Conservation (phyloP, 2,888 invertebrate species). For the Hybos culiciformis region DNA sequence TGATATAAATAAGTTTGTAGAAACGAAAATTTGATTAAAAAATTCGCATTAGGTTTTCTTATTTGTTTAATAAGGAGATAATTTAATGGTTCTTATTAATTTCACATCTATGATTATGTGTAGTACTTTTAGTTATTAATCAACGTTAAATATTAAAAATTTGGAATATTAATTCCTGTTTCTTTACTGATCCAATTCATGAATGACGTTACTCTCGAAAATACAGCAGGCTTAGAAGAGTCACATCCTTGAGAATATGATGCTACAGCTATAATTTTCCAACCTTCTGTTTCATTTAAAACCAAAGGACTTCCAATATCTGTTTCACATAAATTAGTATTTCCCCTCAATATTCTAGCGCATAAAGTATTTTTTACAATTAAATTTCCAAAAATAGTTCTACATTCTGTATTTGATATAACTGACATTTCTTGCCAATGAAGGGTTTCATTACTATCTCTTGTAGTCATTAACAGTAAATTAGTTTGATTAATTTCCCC, state of each 20-base stretch:
- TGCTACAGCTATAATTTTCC: constrained; percentile 7
- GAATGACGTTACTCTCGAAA: constrained; percentile 7
- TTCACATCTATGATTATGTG: too few species aligned
- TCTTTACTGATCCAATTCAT: constrained; percentile 5
- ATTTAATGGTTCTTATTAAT: too few species aligned
- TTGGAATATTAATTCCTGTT: constrained; percentile 7
- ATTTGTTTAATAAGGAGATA: too few species aligned
- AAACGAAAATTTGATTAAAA: too few species aligned
- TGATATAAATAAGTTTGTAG: too few species aligned
- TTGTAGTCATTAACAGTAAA: background rate
- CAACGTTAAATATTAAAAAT: too few species aligned
- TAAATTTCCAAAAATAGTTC: constrained; percentile 1
- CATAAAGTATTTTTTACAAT: constrained; percentile 4
- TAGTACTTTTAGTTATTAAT: too few species aligned
- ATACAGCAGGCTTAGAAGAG: constrained; percentile 5
- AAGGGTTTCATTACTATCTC: background rate
- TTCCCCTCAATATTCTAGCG: background rate
- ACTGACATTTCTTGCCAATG: constrained; percentile 5
- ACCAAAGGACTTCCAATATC: constrained; percentile 9
- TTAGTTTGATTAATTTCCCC: background rate
- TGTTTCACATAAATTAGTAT: constrained; percentile 6
- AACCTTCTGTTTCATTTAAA: constrained; percentile 6
- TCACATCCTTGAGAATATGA: constrained; percentile 7
- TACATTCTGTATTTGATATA: constrained; percentile 6
- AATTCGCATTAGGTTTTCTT: too few species aligned